Base-by-base conservation (phyloP, 2,888 invertebrate genomes). In the Dryadula phaetusa region DNA sequence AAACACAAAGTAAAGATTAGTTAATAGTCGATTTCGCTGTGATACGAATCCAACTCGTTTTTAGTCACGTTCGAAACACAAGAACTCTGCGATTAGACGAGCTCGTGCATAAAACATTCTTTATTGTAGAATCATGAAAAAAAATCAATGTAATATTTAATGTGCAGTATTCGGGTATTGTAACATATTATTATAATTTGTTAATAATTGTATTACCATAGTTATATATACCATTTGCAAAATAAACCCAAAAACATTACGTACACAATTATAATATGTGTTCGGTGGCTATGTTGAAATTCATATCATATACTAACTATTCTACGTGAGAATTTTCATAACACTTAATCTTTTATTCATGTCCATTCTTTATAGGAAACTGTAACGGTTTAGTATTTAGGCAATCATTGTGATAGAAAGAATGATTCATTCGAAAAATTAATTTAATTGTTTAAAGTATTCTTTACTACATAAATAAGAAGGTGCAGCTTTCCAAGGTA, bases 61-160 rank as follows among this genome's bases (percentile, higher is more conserved):
- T 76, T 70, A 77, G 78, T 82, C 80, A 83, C 80, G 82, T 77
- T 76, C 74, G 64, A 56, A 72, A 74, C 56, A 72, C 60, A 63
- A 64, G 56, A 74, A 72, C 76, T 72, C 70, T 72, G 54, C 73
- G 73, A 76, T 77, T 69, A 70, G 8, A 72, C 44, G 64, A 69
- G 76, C 64, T 81, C 81, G 78, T 81, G 80, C 79, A 78, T 77
- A 72, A 80, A 78, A 69, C 71, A 70, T 79, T 74, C 67, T 63
- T 66, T 66, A 56, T 64, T 34, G 25, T 20, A 56, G 34, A 62
- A 6, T 66, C 44, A 49, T 52, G 44, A 65, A 40, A 34, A n/a
- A 49, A 62, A 28, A 54, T 8, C 7, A 44, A 44, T 54, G 60
- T 12, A 14, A 53, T 65, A 65, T 52, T 65, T 60, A 60, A 65